Evolutionary conservation across 1,140 invertebrate genomes (phyloP), one percentile per base, ranked within the genome.

Genomic region (Globodera rostochiensis): DNA sequence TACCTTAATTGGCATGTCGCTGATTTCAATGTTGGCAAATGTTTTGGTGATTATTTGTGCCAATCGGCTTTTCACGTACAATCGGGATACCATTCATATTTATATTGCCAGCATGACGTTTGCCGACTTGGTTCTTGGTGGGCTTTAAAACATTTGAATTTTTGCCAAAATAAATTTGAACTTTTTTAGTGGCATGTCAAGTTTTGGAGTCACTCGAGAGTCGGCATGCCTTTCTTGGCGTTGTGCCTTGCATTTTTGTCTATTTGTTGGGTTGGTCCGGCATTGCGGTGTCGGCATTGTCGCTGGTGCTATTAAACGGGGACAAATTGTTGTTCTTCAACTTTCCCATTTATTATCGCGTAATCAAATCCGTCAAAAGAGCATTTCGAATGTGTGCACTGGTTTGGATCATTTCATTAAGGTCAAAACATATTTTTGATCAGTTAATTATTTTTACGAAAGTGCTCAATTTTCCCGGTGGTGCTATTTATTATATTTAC

Each of bases 261-360:
- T 57, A 21, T 75, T 46, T 57, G 47, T n/a, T 60, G 57, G 57
- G 57, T 60, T 57, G 74, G 74, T 64, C 66, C 53, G 66, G 74
- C 66, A 64, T 57, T 36, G 57, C 74, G 36, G 47, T 66, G 46
- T 75, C 74, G 45, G 66, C 53, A 36, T 53, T 75, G 66, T 75
- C 74, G 57, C 46, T 75, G 66, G 74, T 75, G 66, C 53, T 75
- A 46, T 45, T 75, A 36, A 75, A 75, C 66, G 66, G 74, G 15
- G 74, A 75, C 66, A 75, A 75, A 75, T 45, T 75, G 15, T 7
- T 75, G 5, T 75, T 64, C 53, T 75, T 75, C 46, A 64, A 66
- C 66, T 75, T 75, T 75, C 74, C 74, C 45, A 45, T 75, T 49
- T 46, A 75, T 75, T 75, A 75, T 75, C 74, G 74, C 57, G 66